Evolutionary conservation across 92 coral and sea anemone species (phyloP).

Genomic region (Anthopleura xanthogrammica): DNA sequence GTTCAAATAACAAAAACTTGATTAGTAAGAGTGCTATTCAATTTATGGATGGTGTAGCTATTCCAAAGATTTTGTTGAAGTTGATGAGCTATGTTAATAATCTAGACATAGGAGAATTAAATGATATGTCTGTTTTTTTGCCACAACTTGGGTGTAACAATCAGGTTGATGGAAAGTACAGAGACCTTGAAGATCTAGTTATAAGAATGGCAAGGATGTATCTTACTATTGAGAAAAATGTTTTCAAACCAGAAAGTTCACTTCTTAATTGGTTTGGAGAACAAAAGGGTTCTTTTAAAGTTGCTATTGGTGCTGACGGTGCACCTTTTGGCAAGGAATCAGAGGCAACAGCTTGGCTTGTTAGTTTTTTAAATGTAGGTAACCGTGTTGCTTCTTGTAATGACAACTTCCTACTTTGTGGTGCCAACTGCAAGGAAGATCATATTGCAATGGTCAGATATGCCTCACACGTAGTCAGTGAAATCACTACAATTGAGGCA

Average conservation of each 20-base stretch:
- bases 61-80: slow-evolving; percentile 46
- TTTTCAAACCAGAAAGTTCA: not conserved
- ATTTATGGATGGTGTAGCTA: slow-evolving; percentile 33
- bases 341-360: slow-evolving; percentile 64
- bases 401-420: slow-evolving; percentile 51
- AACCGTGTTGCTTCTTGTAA: slow-evolving; percentile 28
- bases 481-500: slow-evolving; percentile 30
- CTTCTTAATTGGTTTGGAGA: slow-evolving; percentile 50
- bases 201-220: slow-evolving; percentile 51
- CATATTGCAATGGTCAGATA: slow-evolving; percentile 37
- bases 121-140: slow-evolving; percentile 49
- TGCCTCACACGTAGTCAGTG: slow-evolving; percentile 29
- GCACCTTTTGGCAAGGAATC: too few relatives aligned
- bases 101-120: too few relatives aligned
- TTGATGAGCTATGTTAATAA: slow-evolving; percentile 42
- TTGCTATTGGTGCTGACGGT: too few relatives aligned
- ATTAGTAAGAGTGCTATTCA: slow-evolving; percentile 3
- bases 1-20: not conserved
- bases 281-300: slow-evolving; percentile 58
- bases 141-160: slow-evolving; percentile 14
- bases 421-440: too few relatives aligned
- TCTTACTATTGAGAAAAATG: slow-evolving; percentile 22
- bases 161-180: slow-evolving; percentile 45
- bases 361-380: slow-evolving; percentile 62
- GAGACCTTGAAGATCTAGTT: slow-evolving; percentile 46